Evolutionary conservation across 2,113 vertebrate genomes (phyloP).

Genomic region (Falco punctatus): DNA sequence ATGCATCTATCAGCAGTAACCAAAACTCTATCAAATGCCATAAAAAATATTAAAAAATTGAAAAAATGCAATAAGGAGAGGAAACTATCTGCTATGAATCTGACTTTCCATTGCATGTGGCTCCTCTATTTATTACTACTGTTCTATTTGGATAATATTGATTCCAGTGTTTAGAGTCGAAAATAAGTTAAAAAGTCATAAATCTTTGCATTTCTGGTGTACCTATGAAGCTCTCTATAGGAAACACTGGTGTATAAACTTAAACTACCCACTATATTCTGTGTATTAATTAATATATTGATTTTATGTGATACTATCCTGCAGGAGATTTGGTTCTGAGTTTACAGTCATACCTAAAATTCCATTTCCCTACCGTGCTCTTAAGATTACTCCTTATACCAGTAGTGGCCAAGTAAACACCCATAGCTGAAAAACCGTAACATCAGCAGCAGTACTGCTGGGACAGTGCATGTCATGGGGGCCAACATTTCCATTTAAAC

Average conservation of each 20-base stretch:
- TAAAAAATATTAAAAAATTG: neutral
- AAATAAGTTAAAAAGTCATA: constrained; percentile 16
- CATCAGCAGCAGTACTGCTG: neutral
- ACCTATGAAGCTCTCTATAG: neutral
- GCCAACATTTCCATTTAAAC: neutral
- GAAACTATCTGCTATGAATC: neutral
- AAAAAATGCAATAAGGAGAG: neutral
- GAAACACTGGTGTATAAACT: neutral
- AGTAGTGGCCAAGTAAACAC: neutral
- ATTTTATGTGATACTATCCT: neutral
- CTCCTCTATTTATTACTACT: neutral
- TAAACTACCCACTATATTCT: neutral
- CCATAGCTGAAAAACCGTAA: neutral
- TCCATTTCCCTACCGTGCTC: constrained; percentile 6
- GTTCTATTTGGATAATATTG: neutral
- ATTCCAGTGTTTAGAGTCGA: neutral
- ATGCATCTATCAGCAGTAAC: neutral
- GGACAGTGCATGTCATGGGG: neutral
- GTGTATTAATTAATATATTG: neutral
- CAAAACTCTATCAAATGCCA: fast-evolving
- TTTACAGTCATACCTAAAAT: constrained; percentile 8
- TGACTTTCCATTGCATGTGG: neutral
- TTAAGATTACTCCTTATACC: neutral
- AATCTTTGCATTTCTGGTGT: neutral
- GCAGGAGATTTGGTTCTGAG: neutral